These are phyloP conservation scores for Luffia ferchaultella DNA, from an alignment of 2,888 invertebrate genomes.

Conservation along the genomic window DNA sequence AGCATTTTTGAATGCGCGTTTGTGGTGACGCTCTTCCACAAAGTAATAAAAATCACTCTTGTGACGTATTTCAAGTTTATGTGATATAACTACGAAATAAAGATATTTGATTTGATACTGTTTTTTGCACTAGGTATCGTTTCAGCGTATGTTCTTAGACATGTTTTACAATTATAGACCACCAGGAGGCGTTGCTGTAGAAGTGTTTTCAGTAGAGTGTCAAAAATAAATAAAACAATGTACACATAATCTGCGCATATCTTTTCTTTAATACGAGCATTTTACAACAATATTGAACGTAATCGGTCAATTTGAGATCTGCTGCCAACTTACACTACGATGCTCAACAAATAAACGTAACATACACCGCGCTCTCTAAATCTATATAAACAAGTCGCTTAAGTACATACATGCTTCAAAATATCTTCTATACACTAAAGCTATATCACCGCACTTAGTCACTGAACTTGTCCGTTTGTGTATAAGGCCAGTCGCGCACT, in stretches of 20 bases:
- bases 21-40: no score
- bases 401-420: conserved; percentile 64
- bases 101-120: no score
- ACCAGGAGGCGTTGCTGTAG: no score
- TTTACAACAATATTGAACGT: conserved; percentile 67
- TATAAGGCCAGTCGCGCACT: no score
- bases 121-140: no score
- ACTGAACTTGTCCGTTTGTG: background rate
- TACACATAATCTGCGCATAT: conserved; percentile 55
- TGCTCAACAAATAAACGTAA: conserved; percentile 65
- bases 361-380: conserved; percentile 54
- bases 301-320: conserved; percentile 65
- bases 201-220: no score
- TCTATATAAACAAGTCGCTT: conserved; percentile 65
- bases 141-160: no score
- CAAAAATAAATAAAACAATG: conserved; percentile 22
- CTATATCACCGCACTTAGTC: conserved; percentile 48
- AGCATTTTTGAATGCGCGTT: no score
- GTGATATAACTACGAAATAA: no score
- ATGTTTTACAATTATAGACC: no score
- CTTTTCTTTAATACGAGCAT: conserved; percentile 63
- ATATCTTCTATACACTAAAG: conserved; percentile 46
- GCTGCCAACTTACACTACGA: conserved; percentile 66
- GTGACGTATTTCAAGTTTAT: no score
- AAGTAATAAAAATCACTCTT: no score